A percentile compares a stretch with the other conserved stretches of the same genome.
Evolutionary conservation across 2,113 vertebrate species (phyloP).

Genomic region (Furnarius figulus): DNA sequence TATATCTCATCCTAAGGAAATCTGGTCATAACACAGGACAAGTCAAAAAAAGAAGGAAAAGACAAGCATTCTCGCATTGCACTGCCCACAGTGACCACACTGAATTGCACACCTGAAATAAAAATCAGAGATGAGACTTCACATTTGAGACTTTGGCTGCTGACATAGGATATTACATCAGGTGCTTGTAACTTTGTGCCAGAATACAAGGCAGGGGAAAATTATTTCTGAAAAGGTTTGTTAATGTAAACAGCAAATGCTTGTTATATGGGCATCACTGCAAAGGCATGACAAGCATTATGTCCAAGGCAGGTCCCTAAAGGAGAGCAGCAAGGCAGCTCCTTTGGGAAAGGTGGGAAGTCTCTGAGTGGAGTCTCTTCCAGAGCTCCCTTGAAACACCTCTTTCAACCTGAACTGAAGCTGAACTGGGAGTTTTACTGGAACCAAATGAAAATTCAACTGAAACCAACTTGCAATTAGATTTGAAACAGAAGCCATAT

Average conservation of each 20-base stretch:
- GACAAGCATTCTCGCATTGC: neutral
- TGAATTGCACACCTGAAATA: neutral
- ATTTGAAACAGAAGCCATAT: neutral
- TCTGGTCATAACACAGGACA: neutral
- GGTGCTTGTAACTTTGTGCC: neutral
- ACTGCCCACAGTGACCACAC: neutral
- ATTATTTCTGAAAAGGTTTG: neutral
- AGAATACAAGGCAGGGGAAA: neutral
- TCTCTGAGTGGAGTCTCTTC: neutral
- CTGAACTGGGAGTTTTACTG: neutral
- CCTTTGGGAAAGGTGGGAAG: neutral
- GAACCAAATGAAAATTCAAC: neutral
- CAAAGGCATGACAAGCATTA: neutral
- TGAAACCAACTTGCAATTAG: neutral
- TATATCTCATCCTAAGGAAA: neutral
- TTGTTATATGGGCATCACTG: rapidly evolving
- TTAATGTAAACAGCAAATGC: neutral
- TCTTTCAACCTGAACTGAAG: neutral
- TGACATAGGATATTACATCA: neutral
- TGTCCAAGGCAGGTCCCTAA: neutral
- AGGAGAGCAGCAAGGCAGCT: neutral
- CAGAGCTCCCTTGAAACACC: neutral
- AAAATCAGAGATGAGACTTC: neutral
- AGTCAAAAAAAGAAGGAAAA: neutral
- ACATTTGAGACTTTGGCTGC: neutral